Conservation (phyloP, 1,140 invertebrate species). For the Melanaphis sacchari region DNA sequence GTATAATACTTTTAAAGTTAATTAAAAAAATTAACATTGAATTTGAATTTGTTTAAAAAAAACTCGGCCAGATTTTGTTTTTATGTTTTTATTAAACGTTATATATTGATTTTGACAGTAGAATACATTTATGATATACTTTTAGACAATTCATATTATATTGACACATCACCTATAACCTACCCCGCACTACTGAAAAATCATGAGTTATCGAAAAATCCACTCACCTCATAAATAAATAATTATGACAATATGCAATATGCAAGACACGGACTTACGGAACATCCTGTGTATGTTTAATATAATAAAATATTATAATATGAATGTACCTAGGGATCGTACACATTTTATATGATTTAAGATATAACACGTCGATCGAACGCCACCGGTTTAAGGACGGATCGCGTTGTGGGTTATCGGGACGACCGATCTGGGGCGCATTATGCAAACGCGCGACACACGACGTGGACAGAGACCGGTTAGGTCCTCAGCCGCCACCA, state of each 20-base stretch:
- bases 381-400: neutral
- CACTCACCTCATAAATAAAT: neutral
- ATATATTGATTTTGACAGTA: neutral
- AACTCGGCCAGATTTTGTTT: neutral
- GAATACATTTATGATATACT: neutral
- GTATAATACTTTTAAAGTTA: too few species aligned
- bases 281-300: neutral
- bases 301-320: neutral
- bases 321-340: neutral
- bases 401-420: neutral
- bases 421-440: neutral
- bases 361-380: conserved; percentile 10
- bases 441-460: conserved; percentile 9
- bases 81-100: neutral
- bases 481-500: neutral
- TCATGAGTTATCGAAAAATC: neutral
- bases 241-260: neutral
- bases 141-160: too few species aligned
- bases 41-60: neutral
- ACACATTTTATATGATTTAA: neutral
- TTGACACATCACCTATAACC: neutral
- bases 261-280: neutral
- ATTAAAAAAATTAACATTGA: neutral
- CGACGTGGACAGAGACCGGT: neutral
- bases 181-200: neutral